Percentiles rank a stretch among this genome's conserved stretches.
These are phyloP conservation scores for Battus philenor DNA, from an alignment of 1,140 invertebrate genomes.

Conservation along the genomic window DNA sequence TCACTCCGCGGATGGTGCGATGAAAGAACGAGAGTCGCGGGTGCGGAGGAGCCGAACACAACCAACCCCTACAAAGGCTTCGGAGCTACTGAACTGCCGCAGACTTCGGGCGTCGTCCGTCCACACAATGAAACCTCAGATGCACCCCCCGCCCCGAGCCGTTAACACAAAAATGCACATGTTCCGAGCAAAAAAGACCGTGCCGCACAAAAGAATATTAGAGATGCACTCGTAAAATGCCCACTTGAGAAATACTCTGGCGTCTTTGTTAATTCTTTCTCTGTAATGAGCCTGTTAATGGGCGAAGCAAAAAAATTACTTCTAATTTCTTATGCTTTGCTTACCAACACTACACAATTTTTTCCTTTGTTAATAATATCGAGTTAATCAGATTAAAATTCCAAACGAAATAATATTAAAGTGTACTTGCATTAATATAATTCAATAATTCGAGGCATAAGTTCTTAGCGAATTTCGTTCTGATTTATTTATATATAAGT, in stretches of 20 bases:
- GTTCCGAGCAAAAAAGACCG: constrained; percentile 47
- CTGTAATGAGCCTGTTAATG: constrained; percentile 8
- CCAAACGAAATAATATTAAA: too few species aligned
- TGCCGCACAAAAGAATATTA: constrained; percentile 42
- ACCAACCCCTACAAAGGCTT: constrained; percentile 48
- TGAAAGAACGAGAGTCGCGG: not conserved
- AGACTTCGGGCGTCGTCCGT: constrained; percentile 30
- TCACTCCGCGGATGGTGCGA: constrained; percentile 27
- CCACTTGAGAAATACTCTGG: constrained; percentile 45
- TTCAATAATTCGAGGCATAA: too few species aligned
- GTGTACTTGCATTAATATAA: too few species aligned
- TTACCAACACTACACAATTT: too few species aligned
- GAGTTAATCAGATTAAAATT: too few species aligned
- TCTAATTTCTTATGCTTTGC: too few species aligned
- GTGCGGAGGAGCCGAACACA: constrained; percentile 29
- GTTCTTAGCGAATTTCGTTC: too few species aligned
- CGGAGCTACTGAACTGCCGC: constrained; percentile 52
- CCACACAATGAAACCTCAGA: constrained; percentile 46
- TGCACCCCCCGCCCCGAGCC: constrained; percentile 37
- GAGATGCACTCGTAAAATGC: constrained; percentile 22
- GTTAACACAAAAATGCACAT: constrained; percentile 62
- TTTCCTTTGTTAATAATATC: too few species aligned
- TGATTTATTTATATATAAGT: too few species aligned
- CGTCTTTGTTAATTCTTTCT: not conserved
- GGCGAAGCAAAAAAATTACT: too few species aligned